Percentiles rank a stretch among this genome's conserved stretches.
Conservation (phyloP, 2,113 vertebrate species). For the Ailurus styani region DNA sequence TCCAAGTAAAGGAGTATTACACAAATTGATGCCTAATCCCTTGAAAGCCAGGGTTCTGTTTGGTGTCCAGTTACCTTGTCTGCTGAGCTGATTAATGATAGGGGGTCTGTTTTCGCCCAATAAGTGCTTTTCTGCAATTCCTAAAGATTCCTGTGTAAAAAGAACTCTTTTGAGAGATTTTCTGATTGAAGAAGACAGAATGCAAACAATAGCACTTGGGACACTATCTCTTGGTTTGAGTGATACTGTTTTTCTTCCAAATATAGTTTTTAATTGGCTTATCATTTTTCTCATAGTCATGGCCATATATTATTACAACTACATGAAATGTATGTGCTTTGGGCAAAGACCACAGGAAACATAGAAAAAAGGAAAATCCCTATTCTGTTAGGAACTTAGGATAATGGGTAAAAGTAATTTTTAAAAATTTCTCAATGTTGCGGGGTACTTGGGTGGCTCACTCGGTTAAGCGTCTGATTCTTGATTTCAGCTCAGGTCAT, state of each 20-base stretch:
- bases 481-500: neutral
- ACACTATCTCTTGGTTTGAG: neutral
- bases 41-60: constrained; percentile 4
- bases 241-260: neutral
- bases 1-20: neutral
- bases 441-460: neutral
- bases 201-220: neutral
- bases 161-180: neutral
- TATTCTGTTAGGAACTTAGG: neutral
- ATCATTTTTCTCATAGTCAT: neutral
- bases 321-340: neutral
- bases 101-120: neutral
- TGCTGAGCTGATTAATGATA: neutral
- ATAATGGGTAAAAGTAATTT: neutral
- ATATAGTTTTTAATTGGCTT: neutral
- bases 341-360: neutral
- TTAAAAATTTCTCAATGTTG: neutral
- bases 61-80: neutral
- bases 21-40: constrained; percentile 27
- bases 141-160: neutral
- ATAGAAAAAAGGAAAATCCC: neutral
- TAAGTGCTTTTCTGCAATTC: constrained; percentile 2
- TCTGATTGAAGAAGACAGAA: neutral
- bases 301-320: neutral
- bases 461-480: neutral